A percentile compares a stretch with the other conserved stretches of the same genome.
Evolutionary conservation across 2,888 invertebrate species (phyloP).

Genomic region (Stictocephala bisonia): DNA sequence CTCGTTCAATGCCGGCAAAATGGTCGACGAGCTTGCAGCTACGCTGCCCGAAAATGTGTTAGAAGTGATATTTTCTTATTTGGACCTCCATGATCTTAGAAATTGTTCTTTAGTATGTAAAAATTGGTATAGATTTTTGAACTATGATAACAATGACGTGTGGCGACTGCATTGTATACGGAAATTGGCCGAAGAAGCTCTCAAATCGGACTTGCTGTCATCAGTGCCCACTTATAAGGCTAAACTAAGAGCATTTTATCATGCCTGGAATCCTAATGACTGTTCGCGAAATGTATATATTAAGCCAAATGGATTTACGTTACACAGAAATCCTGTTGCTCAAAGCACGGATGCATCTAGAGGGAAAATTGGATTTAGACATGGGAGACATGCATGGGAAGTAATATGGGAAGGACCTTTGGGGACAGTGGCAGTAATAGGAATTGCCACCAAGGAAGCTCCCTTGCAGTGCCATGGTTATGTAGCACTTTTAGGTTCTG

Average conservation of each 20-base stretch:
- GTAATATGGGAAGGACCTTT: constrained; percentile 98
- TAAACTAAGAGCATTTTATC: constrained; percentile 91
- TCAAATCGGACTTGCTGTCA: constrained; percentile 91
- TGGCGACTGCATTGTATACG: constrained; percentile 92
- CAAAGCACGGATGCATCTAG: constrained; percentile 97
- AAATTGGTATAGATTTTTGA: constrained; percentile 90
- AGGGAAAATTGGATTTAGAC: constrained; percentile 89
- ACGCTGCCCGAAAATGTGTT: constrained; percentile 82
- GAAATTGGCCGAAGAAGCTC: constrained; percentile 85
- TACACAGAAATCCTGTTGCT: constrained; percentile 98
- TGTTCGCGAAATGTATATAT: constrained; percentile 97
- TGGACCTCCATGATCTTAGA: constrained; percentile 85
- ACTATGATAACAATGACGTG: constrained; percentile 94
- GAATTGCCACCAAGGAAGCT: constrained; percentile 94
- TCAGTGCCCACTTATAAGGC: constrained; percentile 92
- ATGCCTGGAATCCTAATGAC: constrained; percentile 98
- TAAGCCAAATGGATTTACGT: constrained; percentile 95
- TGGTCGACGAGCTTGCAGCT: constrained; percentile 73
- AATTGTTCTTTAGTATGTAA: constrained; percentile 94
- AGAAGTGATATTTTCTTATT: constrained; percentile 92
- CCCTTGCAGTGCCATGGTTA: constrained; percentile 95
- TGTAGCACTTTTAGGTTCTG: constrained; percentile 92
- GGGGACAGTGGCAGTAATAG: constrained; percentile 98
- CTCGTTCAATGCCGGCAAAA: constrained; percentile 65
- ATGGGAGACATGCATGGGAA: constrained; percentile 97